Evolutionary conservation across 1,140 invertebrate species (phyloP).

Genomic region (Bombus sylvicola): DNA sequence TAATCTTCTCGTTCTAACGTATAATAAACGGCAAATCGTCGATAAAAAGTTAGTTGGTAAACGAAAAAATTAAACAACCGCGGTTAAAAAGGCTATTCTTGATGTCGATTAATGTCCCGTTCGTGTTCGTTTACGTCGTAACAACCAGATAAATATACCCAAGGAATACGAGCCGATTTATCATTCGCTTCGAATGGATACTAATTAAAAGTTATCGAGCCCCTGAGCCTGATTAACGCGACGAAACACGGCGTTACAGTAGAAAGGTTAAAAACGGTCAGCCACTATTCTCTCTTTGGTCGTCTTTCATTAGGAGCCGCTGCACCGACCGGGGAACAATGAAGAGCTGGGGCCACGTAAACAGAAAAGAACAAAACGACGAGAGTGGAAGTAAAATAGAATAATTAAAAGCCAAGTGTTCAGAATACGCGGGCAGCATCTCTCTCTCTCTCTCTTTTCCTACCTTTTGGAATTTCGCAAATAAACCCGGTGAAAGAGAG

Average conservation of each 20-base stretch:
- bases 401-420: conserved; percentile 50
- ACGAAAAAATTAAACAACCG: background rate
- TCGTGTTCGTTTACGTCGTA: background rate
- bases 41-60: background rate
- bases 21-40: too few relatives aligned
- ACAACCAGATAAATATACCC: background rate
- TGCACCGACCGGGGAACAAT: conserved; percentile 26
- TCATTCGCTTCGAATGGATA: too few relatives aligned
- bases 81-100: background rate
- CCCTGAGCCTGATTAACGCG: conserved; percentile 26
- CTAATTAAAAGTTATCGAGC: conserved; percentile 38
- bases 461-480: conserved; percentile 15
- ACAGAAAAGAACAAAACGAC: conserved; percentile 36
- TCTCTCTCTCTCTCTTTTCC: background rate
- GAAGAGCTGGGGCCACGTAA: conserved; percentile 17
- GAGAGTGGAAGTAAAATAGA: conserved; percentile 34
- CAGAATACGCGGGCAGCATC: background rate
- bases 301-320: conserved; percentile 32
- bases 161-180: background rate
- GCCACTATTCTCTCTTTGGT: background rate
- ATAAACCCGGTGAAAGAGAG: conserved; percentile 22
- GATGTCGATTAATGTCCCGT: background rate
- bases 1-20: too few relatives aligned
- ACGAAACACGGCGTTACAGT: background rate
- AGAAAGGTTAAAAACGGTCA: conserved; percentile 3